Base-by-base conservation (phyloP, 2,113 vertebrate genomes). In the Entomyzon cyanotis region DNA sequence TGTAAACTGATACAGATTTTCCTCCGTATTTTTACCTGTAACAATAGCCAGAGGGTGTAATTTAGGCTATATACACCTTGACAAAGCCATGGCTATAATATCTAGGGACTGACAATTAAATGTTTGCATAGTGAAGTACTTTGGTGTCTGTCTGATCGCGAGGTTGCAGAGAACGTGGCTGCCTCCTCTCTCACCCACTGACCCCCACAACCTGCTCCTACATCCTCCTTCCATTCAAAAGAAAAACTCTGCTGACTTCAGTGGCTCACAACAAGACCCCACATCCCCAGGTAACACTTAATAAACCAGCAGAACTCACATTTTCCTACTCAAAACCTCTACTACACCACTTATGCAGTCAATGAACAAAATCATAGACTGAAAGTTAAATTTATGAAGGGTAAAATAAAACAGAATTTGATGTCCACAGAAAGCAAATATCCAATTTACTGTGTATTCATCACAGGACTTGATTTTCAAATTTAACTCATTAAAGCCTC, bases 11-110 rank as follows among this genome's bases (percentile, higher is more conserved):
- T 92, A 91, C 19, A 86, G 65, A 84, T 89, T 92, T 94, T 92
- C 79, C 91, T 84, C 90, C 39, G 44, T 68, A 82, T 94, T 92
- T 97, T 91, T 16, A 2, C 74, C 74, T 73, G 60, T 75, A 93
- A 94, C 92, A 86, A 86, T 90, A 94, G 83, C 92, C 90, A 93
- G 76, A 92, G 94, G 94, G 83, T 76, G 64, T 64, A 68, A 89
- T 84, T 94, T 52, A 84, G 83, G 88, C 41, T 87, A 60, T 5
- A 52, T 18, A 59, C 60, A 94, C 56, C 85, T 89, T 78, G 73
- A 92, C 73, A 95, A 88, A 92, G 73, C 69, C 64, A 76, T 39
- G 44, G 88, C 90, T 87, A 64, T 58, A 71, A 35, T 60, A 89
- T 49, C 76, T 81, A 89, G 76, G 75, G 79, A 84, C 56, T 78